Evolutionary conservation across 2,888 invertebrate species (phyloP), one percentile per base, ranked within the genome.

Genomic region (Heliconius ethilla): DNA sequence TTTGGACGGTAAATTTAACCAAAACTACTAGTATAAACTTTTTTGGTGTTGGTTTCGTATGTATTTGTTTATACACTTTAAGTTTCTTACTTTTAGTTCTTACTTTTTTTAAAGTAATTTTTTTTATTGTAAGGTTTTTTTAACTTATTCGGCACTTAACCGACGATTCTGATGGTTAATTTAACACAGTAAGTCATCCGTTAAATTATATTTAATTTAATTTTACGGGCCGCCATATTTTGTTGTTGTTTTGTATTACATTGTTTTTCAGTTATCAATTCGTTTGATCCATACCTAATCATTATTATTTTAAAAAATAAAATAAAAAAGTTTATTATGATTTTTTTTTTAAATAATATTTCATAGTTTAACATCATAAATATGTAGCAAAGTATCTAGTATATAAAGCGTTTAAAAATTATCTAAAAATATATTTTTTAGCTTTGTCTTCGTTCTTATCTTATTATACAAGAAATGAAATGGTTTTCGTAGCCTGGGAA

Each of bases 141-240:
- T 45, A 69, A 40, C 18, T 7, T 25, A 40, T 40, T 69, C 40
- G 15, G 25, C 3, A 45, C 25, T 40, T 25, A 67, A 69, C 40
- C 25, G 69, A 69, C 2, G 25, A 45, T 25, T 25, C 25, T 7
- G 40, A 9, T 25, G 40, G 25, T 40, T 69, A 40, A 25, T 69
- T 69, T 40, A 40, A 37, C 40, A 25, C 15, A 40, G n/a, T 40
- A 25, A 69, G 69, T 69, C 40, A 69, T 69, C 9, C 40, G 69
- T 25, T 25, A 69, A 69, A 69, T 69, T 13, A 69, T 25, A 69
- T 69, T 45, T 40, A 40, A 69, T 15, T 69, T 40, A 5, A 67
- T 67, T 37, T 25, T 25, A 67, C 6, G 1, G 67, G 37, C 22
- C 11, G n/a, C 6, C n/a, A 67, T 15, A 27, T 29, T 29, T 29